A percentile compares a stretch with the other conserved stretches of the same genome.
Evolutionary conservation across 2,113 vertebrate genomes (phyloP).

Genomic region (Columbina picui): DNA sequence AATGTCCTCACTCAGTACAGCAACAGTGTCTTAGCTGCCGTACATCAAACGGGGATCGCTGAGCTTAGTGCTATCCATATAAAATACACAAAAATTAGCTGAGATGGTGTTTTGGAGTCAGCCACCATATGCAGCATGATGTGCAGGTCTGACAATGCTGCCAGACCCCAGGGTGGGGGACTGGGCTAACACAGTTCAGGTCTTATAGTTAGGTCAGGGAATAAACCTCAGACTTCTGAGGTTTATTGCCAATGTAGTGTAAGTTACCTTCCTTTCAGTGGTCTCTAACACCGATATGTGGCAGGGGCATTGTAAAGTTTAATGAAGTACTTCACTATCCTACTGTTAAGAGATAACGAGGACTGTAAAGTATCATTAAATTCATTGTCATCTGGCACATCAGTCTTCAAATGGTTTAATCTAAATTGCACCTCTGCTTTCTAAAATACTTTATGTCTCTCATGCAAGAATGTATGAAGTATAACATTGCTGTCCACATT

Average conservation of each 20-base stretch:
- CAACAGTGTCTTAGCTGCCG: neutral
- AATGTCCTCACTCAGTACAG: neutral
- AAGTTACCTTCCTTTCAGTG: neutral
- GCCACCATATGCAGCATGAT: accelerated
- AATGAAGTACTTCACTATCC: neutral
- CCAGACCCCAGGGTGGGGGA: neutral
- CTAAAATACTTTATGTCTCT: slow-evolving; percentile 19
- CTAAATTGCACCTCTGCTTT: neutral
- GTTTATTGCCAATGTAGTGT: neutral
- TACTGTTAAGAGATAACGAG: neutral
- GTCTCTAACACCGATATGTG: neutral
- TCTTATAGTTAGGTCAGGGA: neutral
- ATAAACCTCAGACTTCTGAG: neutral
- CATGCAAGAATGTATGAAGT: neutral
- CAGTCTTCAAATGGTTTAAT: neutral
- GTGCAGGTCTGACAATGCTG: neutral
- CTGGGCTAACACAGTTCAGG: neutral
- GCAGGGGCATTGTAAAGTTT: neutral
- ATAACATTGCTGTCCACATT: neutral
- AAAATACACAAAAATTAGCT: neutral
- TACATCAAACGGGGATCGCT: accelerated
- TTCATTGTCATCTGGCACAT: neutral
- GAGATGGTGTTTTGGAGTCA: neutral
- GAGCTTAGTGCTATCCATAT: neutral
- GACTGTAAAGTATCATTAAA: neutral